Conservation (phyloP, 2,888 invertebrate genomes). For the Leptopterna dolabrata region DNA sequence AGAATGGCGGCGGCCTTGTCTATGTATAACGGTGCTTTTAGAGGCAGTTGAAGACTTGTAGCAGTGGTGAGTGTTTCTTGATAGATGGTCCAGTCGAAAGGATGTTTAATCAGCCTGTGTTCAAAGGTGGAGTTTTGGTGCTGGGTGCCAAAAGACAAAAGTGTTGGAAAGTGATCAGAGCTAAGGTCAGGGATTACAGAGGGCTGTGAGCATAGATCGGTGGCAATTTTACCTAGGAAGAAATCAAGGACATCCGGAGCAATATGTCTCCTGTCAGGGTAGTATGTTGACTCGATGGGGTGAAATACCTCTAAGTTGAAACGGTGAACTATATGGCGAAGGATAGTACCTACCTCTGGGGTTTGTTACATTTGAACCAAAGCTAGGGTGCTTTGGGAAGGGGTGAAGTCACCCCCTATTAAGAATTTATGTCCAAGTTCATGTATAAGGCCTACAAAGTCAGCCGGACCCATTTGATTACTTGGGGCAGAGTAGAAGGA, state of each 20-base stretch:
- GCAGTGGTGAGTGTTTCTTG: slow-evolving; percentile 14
- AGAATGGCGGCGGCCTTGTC: neutral
- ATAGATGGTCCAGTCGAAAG: slow-evolving; percentile 34
- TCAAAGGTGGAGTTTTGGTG: neutral
- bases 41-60: slow-evolving; percentile 6
- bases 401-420: slow-evolving; percentile 27
- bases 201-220: neutral
- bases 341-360: slow-evolving; percentile 14
- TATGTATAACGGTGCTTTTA: slow-evolving; percentile 13
- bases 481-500: slow-evolving; percentile 27
- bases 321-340: neutral
- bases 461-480: neutral
- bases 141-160: neutral
- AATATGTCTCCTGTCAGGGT: neutral
- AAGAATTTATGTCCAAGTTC: neutral
- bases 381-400: slow-evolving; percentile 12
- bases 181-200: neutral
- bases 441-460: neutral
- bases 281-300: slow-evolving; percentile 29
- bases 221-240: neutral
- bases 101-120: slow-evolving; percentile 5
- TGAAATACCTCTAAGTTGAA: slow-evolving; percentile 1
- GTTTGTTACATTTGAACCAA: neutral
- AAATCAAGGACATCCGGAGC: slow-evolving; percentile 21
- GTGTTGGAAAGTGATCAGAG: slow-evolving; percentile 22